Base-by-base conservation (phyloP, 2,113 vertebrate species). In the Haplochromis burtoni region DNA sequence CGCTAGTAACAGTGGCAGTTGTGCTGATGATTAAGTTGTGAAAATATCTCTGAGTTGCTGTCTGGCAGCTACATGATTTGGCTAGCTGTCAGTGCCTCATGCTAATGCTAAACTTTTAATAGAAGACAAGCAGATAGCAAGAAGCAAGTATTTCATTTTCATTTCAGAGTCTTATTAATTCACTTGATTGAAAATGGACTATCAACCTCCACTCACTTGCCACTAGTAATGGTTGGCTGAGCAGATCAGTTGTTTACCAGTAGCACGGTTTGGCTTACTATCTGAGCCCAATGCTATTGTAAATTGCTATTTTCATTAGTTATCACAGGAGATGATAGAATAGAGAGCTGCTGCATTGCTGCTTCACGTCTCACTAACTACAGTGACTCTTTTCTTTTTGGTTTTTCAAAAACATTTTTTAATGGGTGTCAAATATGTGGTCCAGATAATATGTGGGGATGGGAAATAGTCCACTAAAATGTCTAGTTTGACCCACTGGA, bases 21-120 rank as follows among this genome's bases (percentile, higher is more conserved):
- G 26, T 78, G 45, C 51, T 78, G 45, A 78, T 78, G 16, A 78
- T 78, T 31, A 78, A 78, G 45, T 49, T 49, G 71, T 78, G 42
- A 49, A 78, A 49, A 49, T 78, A 47, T 31, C 42, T 49, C 71
- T 78, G 42, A 76, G 71, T 49, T 49, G 71, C 45, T 78, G 40
- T 76, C 71, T 76, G 71, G 42, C 71, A 76, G 42, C 71, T 47
- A 5, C 10, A 29, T 16, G 2, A 42, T 76, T 47, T 47, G 24
- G 10, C 24, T 47, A 47, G 24, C 14, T 5, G 42, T 76, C 42
- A 49, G 71, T 31, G 42, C 42, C 2, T 78, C 71, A 31, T 49
- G 42, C 42, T 78, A 78, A 78, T 78, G 42, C 71, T 78, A 49
- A 78, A 31, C 45, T 2, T 31, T 49, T 7, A 78, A 78, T n/a